Percentiles rank a stretch among this genome's conserved stretches.
Evolutionary conservation across 2,113 vertebrate species (phyloP).

Genomic region (Nesogale talazaci): DNA sequence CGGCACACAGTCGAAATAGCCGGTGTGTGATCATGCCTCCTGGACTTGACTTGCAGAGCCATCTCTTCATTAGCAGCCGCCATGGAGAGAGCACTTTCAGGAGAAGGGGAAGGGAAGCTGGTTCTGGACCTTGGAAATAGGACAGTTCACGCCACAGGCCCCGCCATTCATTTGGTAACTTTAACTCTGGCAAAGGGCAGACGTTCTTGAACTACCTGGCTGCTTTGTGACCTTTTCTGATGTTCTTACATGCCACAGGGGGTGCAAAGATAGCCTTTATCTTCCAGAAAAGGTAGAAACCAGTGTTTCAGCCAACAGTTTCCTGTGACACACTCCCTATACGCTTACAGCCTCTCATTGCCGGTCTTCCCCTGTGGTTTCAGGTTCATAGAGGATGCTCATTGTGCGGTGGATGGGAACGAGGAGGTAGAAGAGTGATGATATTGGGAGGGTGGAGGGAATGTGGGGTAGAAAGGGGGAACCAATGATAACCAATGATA

Average conservation of each 20-base stretch:
- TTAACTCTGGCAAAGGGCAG: neutral
- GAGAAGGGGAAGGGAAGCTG: constrained; percentile 41
- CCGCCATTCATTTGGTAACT: constrained; percentile 50
- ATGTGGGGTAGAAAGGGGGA: too few species aligned
- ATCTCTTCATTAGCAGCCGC: constrained; percentile 69
- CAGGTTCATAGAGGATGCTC: too few species aligned
- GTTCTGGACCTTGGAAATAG: constrained; percentile 53
- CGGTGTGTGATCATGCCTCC: constrained; percentile 59
- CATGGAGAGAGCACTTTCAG: constrained; percentile 57
- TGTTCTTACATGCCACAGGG: neutral
- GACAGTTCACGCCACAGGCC: constrained; percentile 59
- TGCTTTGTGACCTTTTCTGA: constrained; percentile 11
- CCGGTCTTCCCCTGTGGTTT: too few species aligned
- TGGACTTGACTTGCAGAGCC: constrained; percentile 68
- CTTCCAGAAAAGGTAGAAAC: neutral
- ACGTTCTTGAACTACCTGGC: constrained; percentile 34
- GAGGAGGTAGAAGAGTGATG: too few species aligned
- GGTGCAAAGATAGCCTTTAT: neutral
- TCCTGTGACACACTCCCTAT: neutral
- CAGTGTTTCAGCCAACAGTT: neutral
- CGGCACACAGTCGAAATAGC: constrained; percentile 57
- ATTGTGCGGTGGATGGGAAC: too few species aligned
- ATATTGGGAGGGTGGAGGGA: too few species aligned
- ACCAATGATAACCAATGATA: too few species aligned
- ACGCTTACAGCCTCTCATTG: too few species aligned